Base-by-base conservation (phyloP, 2,113 vertebrate genomes). In the Uropsilus gracilis region DNA sequence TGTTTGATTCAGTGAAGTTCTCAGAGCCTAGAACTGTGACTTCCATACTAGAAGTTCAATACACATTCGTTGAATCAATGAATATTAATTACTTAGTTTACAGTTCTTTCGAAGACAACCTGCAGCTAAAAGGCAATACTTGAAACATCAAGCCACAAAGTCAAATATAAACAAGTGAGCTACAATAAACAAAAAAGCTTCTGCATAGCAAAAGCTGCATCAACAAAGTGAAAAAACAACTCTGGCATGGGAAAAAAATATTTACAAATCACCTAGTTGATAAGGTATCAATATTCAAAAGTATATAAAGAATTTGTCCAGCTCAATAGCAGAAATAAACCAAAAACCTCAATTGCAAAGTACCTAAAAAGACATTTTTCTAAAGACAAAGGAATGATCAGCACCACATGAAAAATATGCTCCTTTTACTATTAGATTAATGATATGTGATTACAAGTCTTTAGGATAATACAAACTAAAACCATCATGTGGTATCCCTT, bases 111-210 rank as follows among this genome's bases (percentile, higher is more conserved):
- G 59, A 42, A 76, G 80, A 48, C 8, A 18, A 86, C 50, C 17
- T 42, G n/a, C 39, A 86, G 61, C 34, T 81, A 30, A 53, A 86
- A 81, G 34, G 75, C 28, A 93, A 90, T 90, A 81, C 26, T 75
- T 69, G 66, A 93, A 30, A 82, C 22, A 61, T 16, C 17, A 42
- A 42, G 37, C 68, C 26, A 71, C 37, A 71, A 71, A 71, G 42
- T 71, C 68, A 39, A 28, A 44, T 26, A 24, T 39, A 26, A 39
- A 42, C 24, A 71, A 28, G 20, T 42, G 22, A 24, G 39, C 37
- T 42, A 39, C 42, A 44, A 42, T 20, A 42, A 71, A 42, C 20
- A 42, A 20, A 71, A 71, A 37, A 71, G 22, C 37, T 42, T 42
- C 68, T 71, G 68, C 22, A 71, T 11, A 44, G 39, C 68, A 42